Evolutionary conservation across 2,888 invertebrate species (phyloP).

Genomic region (Chouioia cunea): DNA sequence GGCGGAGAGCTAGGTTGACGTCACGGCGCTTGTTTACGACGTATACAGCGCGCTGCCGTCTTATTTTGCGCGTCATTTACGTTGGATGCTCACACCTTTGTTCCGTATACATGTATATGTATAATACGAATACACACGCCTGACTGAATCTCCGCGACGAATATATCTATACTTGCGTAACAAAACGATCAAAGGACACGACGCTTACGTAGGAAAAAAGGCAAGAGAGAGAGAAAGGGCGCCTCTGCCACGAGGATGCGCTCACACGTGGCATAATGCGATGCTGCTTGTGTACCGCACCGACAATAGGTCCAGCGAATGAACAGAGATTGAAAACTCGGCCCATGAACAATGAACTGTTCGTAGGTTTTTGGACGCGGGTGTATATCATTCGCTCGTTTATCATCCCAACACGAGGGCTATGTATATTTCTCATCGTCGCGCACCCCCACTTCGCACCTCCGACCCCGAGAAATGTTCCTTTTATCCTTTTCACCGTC

Average conservation of each 20-base stretch:
- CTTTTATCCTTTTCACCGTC: conserved; percentile 32
- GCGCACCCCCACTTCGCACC: conserved; percentile 36
- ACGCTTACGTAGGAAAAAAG: too few relatives aligned
- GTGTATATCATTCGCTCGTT: conserved; percentile 54
- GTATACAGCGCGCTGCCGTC: background rate
- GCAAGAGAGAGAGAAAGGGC: background rate
- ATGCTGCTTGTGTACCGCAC: too few relatives aligned
- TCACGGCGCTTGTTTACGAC: too few relatives aligned
- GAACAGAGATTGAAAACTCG: conserved; percentile 54
- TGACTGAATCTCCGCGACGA: too few relatives aligned
- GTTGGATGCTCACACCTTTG: background rate
- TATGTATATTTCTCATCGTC: conserved; percentile 60
- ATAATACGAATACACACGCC: too few relatives aligned
- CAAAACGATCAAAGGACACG: background rate
- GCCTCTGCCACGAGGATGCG: too few relatives aligned
- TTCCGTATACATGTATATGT: too few relatives aligned
- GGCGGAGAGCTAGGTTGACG: too few relatives aligned
- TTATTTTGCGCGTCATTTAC: conserved; percentile 27
- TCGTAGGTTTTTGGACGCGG: background rate
- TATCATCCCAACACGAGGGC: conserved; percentile 57
- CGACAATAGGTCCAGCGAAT: background rate
- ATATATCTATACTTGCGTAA: conserved; percentile 3
- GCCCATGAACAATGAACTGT: conserved; percentile 63
- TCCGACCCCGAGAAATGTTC: conserved; percentile 42
- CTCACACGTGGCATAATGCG: too few relatives aligned